Evolutionary conservation across 2,113 vertebrate species (phyloP).

Genomic region (Atrichornis clamosus): DNA sequence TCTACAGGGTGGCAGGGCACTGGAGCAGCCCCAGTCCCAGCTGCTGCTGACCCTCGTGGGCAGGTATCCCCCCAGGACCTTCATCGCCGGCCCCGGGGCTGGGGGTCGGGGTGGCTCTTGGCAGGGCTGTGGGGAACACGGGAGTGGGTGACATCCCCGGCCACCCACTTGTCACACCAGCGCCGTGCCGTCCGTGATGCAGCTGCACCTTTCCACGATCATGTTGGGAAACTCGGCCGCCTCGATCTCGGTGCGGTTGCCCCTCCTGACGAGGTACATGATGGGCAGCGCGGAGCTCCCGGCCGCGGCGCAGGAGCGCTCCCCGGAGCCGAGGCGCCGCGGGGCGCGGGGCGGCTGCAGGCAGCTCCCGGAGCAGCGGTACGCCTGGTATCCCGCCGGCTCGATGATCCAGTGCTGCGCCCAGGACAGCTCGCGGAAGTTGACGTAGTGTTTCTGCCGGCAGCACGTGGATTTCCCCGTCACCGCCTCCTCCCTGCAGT

Average conservation of each 20-base stretch:
- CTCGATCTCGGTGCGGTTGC: conserved; percentile 87
- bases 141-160: rapidly evolving
- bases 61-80: not conserved
- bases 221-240: conserved; percentile 89
- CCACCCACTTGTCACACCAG: conserved; percentile 53
- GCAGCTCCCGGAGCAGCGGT: conserved; percentile 77
- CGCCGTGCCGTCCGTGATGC: conserved; percentile 75
- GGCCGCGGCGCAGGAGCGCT: conserved; percentile 73
- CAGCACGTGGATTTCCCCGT: conserved; percentile 74
- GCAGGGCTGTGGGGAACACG: not conserved
- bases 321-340: conserved; percentile 70
- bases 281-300: conserved; percentile 83
- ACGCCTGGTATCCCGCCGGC: conserved; percentile 82
- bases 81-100: rapidly evolving
- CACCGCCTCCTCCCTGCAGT: conserved; percentile 71
- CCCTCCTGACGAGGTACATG: conserved; percentile 88
- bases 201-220: conserved; percentile 83
- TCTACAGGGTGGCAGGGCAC: not conserved
- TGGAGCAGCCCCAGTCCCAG: not conserved
- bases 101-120: not conserved
- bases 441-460: conserved; percentile 80
- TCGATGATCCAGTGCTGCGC: conserved; percentile 86
- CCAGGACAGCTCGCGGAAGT: conserved; percentile 83
- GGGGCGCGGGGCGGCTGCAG: conserved; percentile 63
- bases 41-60: not conserved